phyloP scores from a whole-genome alignment of 2,888 invertebrate species.

The Panopea generosa region DNA sequence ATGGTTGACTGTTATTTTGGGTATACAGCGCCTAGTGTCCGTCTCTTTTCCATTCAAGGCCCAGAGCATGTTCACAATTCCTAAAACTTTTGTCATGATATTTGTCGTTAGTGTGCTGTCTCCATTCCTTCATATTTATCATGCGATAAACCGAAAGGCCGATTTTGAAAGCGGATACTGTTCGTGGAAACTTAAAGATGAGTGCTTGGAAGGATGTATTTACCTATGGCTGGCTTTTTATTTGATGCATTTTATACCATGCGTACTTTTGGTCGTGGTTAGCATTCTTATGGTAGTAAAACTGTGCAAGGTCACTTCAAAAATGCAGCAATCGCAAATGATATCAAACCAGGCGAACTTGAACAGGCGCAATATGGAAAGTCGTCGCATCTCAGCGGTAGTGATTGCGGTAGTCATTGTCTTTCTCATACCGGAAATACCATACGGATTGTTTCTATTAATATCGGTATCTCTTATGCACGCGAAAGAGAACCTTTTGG shows the following conservation, averaged over 20 bases:
- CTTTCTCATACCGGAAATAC: slow-evolving; percentile 62
- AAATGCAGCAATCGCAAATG: not conserved
- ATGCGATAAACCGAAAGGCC: slow-evolving; percentile 26
- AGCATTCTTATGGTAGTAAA: slow-evolving; percentile 40
- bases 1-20: slow-evolving; percentile 56
- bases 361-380: slow-evolving; percentile 10
- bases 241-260: slow-evolving; percentile 42
- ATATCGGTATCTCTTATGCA: not conserved
- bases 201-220: slow-evolving; percentile 19
- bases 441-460: slow-evolving; percentile 46
- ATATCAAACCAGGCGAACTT: not conserved
- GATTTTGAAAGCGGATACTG: slow-evolving; percentile 19
- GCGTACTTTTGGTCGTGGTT: slow-evolving; percentile 31
- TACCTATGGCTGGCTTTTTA: slow-evolving; percentile 27
- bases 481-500: not conserved
- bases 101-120: slow-evolving; percentile 25
- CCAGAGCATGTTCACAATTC: slow-evolving; percentile 16
- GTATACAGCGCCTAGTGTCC: slow-evolving; percentile 49
- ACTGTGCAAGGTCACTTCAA: slow-evolving; percentile 6
- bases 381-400: slow-evolving; percentile 51
- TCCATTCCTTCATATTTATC: slow-evolving; percentile 28
- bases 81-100: not conserved
- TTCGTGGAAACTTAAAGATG: slow-evolving; percentile 14
- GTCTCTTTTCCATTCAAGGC: slow-evolving; percentile 40
- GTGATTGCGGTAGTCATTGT: slow-evolving; percentile 49